Percentiles rank a stretch among this genome's conserved stretches.
Evolutionary conservation across 2,797 vertebrate species (phyloP).

Genomic region (Danio jaintianensis): DNA sequence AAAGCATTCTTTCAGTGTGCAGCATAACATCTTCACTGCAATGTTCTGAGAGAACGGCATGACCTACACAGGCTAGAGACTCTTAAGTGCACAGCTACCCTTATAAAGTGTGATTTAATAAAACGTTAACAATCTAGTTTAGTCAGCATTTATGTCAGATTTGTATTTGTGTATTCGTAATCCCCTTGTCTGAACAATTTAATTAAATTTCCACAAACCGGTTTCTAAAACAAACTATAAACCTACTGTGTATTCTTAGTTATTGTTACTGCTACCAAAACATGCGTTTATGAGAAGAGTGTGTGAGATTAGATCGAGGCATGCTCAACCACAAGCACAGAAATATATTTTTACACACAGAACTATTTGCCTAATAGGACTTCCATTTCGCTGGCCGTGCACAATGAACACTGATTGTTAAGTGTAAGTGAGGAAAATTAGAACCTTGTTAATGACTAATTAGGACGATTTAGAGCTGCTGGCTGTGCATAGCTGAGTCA

Average conservation of each 20-base stretch:
- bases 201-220: slow-evolving; percentile 3
- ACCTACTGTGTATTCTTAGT: slow-evolving; percentile 23
- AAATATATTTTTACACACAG: slow-evolving; percentile 25
- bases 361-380: slow-evolving; percentile 23
- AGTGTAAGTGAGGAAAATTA: slow-evolving; percentile 42
- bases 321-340: slow-evolving; percentile 28
- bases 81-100: slow-evolving; percentile 9
- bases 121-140: slow-evolving; percentile 11
- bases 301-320: slow-evolving; percentile 16
- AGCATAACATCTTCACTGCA: not conserved
- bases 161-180: slow-evolving; percentile 17
- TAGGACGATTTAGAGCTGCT: slow-evolving; percentile 26
- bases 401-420: slow-evolving; percentile 37
- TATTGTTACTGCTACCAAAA: slow-evolving; percentile 6
- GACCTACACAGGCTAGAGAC: not conserved
- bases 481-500: slow-evolving; percentile 14
- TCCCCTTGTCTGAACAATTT: slow-evolving; percentile 33
- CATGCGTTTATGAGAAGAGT: slow-evolving; percentile 17
- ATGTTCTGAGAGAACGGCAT: slow-evolving; percentile 17
- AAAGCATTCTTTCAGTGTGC: slow-evolving; percentile 9
- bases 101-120: slow-evolving; percentile 21
- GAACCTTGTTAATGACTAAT: slow-evolving; percentile 42
- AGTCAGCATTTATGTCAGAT: slow-evolving; percentile 13
- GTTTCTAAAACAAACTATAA: slow-evolving; percentile 10
- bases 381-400: slow-evolving; percentile 13